phyloP scores from a whole-genome alignment of 1,140 invertebrate genomes.

The Drosophila pruinosa region DNA sequence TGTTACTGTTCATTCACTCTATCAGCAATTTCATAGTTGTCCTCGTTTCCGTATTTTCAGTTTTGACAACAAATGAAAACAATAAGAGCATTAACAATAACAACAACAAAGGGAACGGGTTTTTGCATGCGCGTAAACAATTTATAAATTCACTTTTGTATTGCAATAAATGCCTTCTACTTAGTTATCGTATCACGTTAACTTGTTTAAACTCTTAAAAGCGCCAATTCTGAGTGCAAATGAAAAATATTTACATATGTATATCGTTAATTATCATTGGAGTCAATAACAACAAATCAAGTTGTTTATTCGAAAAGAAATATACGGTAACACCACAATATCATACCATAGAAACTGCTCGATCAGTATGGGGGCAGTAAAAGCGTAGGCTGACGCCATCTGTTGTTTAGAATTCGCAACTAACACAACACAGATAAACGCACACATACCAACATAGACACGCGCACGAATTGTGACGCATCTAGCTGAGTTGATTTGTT shows the following conservation, averaged over 20 bases:
- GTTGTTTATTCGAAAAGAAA: slow-evolving; percentile 66
- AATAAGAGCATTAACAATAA: too few species aligned
- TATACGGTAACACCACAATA: background rate
- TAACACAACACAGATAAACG: background rate
- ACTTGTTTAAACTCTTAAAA: slow-evolving; percentile 1
- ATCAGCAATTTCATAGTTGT: slow-evolving; percentile 32
- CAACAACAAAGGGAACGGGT: slow-evolving; percentile 20
- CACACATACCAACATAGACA: background rate
- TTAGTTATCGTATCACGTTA: slow-evolving; percentile 15
- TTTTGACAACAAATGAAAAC: slow-evolving; percentile 18
- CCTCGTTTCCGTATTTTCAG: slow-evolving; percentile 61
- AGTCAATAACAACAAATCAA: slow-evolving; percentile 22
- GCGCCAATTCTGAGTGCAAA: slow-evolving; percentile 6
- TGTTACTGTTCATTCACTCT: slow-evolving; percentile 7
- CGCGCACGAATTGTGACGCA: slow-evolving; percentile 21
- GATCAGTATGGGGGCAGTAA: background rate
- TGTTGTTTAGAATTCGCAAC: slow-evolving; percentile 25
- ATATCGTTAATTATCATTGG: slow-evolving; percentile 31
- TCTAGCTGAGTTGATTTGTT: background rate
- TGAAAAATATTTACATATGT: slow-evolving; percentile 22
- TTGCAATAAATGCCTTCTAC: slow-evolving; percentile 26
- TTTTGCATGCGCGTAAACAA: background rate
- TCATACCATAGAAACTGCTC: background rate
- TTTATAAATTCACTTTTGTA: slow-evolving; percentile 9
- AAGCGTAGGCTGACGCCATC: slow-evolving; percentile 30